Conservation (phyloP, 2,888 invertebrate genomes). For the Congeria kusceri region DNA sequence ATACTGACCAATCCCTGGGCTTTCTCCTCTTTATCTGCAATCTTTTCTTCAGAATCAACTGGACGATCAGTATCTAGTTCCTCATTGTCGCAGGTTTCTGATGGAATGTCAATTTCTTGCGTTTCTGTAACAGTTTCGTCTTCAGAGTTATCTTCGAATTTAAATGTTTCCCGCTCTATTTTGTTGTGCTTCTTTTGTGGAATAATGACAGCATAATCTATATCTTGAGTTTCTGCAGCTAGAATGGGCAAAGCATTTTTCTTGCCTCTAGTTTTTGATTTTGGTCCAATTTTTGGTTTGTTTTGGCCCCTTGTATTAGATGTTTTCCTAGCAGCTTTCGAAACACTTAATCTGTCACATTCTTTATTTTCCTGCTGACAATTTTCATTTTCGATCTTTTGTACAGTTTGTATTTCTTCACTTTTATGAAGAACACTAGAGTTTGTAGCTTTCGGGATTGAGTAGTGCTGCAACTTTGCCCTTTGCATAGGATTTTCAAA, state of each 20-base stretch:
- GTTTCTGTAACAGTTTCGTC: constrained; percentile 50
- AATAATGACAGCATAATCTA: constrained; percentile 13
- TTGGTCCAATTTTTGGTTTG: constrained; percentile 18
- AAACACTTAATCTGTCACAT: constrained; percentile 1
- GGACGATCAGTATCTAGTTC: neutral
- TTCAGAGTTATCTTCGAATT: constrained; percentile 45
- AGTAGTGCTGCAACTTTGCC: constrained; percentile 20
- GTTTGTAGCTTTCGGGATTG: constrained; percentile 17
- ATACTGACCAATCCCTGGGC: too few species aligned
- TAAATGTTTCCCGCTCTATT: constrained; percentile 13
- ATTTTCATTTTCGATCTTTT: neutral
- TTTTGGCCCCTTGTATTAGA: constrained; percentile 3
- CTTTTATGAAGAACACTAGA: constrained; percentile 1
- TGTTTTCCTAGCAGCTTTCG: neutral
- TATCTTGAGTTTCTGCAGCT: constrained; percentile 45
- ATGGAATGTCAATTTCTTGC: constrained; percentile 28
- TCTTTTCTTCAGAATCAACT: neutral
- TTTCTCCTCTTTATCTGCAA: neutral
- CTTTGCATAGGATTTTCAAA: constrained; percentile 38
- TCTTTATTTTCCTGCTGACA: neutral
- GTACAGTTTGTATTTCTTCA: neutral
- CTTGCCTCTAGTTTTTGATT: constrained; percentile 16
- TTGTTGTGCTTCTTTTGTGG: neutral
- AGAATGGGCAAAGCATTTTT: neutral
- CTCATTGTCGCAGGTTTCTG: neutral